Percentiles rank a stretch among this genome's conserved stretches.
These are phyloP conservation scores for Oxycera nigricornis DNA, from an alignment of 2,888 invertebrate genomes.

Conservation along the genomic window DNA sequence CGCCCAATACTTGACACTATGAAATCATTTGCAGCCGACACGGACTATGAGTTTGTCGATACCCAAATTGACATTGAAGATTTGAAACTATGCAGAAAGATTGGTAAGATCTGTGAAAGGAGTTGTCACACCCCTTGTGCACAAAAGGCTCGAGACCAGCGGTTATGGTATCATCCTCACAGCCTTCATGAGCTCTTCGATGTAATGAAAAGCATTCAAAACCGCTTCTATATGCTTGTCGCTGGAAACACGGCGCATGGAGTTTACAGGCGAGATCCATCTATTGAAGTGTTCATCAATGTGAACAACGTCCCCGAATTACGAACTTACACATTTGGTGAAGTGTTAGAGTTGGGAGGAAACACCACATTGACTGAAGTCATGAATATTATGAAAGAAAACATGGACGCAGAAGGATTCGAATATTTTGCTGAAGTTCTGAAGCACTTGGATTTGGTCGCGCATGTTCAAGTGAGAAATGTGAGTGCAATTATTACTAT, in stretches of 20 bases:
- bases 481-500: too few species aligned
- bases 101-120: conserved; percentile 52
- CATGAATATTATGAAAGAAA: conserved; percentile 62
- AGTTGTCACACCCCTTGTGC: background rate
- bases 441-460: conserved; percentile 70
- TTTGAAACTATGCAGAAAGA: conserved; percentile 53
- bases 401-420: conserved; percentile 62
- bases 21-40: conserved; percentile 71
- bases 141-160: background rate
- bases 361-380: conserved; percentile 64
- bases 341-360: conserved; percentile 61
- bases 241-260: conserved; percentile 78
- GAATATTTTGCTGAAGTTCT: conserved; percentile 63
- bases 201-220: conserved; percentile 63
- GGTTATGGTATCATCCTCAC: conserved; percentile 65
- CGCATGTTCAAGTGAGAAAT: conserved; percentile 69
- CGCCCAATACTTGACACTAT: conserved; percentile 80
- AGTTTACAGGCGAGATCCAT: conserved; percentile 52
- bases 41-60: conserved; percentile 53
- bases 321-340: conserved; percentile 53
- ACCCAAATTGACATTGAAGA: conserved; percentile 52
- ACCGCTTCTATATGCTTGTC: conserved; percentile 67
- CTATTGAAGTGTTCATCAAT: conserved; percentile 66
- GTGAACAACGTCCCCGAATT: conserved; percentile 67
- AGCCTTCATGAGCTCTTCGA: conserved; percentile 65